Evolutionary conservation across 2,888 invertebrate genomes (phyloP).

Genomic region (Noctua comes): DNA sequence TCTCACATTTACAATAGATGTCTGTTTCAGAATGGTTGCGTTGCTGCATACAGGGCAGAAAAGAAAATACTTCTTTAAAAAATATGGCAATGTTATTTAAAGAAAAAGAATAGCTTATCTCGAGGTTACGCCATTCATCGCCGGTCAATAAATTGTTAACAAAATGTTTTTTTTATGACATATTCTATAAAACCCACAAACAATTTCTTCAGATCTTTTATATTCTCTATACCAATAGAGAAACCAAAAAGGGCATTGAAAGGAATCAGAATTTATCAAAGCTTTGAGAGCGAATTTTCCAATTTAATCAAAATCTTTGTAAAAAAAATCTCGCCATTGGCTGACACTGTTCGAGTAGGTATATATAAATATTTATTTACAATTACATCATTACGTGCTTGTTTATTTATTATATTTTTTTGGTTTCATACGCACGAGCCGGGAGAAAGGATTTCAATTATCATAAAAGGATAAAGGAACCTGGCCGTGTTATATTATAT

Average conservation of each 20-base stretch:
- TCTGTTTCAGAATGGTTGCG: not conserved
- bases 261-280: slow-evolving; percentile 32
- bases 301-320: slow-evolving; percentile 39
- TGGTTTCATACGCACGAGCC: not conserved
- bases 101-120: not conserved
- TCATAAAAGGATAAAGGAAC: not conserved
- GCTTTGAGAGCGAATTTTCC: slow-evolving; percentile 31
- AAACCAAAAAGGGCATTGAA: slow-evolving; percentile 18
- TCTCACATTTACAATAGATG: not conserved
- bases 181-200: not conserved
- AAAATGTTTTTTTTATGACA: not conserved
- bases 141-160: slow-evolving; percentile 1
- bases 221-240: not conserved
- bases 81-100: not conserved
- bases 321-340: not conserved
- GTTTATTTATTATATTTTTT: not conserved
- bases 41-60: not conserved
- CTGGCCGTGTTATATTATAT: no score
- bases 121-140: not conserved
- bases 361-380: slow-evolving; percentile 9
- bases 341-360: slow-evolving; percentile 5
- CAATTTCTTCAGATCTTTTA: not conserved
- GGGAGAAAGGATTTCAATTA: not conserved
- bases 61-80: not conserved
- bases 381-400: not conserved